Evolutionary conservation across 1,140 invertebrate genomes (phyloP).

Genomic region (Tribolium madens): DNA sequence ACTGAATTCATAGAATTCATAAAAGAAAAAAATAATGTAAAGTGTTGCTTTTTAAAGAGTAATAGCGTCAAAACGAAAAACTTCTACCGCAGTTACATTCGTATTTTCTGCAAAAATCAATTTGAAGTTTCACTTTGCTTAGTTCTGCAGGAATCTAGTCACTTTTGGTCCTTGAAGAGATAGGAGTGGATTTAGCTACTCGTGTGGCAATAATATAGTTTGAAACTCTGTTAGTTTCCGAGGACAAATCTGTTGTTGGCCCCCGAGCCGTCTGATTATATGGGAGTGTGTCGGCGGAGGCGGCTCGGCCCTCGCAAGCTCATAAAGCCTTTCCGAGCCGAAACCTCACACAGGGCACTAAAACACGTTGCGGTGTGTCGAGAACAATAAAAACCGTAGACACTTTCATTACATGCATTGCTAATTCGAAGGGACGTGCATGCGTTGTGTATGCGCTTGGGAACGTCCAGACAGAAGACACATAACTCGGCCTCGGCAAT

Average conservation of each 20-base stretch:
- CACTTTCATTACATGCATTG: slow-evolving; percentile 29
- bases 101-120: background rate
- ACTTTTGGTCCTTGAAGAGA: background rate
- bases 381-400: slow-evolving; percentile 27
- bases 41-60: no score
- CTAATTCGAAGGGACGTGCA: slow-evolving; percentile 21
- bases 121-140: background rate
- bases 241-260: background rate
- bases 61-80: no score
- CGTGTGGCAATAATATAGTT: background rate
- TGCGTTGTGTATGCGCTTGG: slow-evolving; percentile 37
- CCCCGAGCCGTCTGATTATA: background rate
- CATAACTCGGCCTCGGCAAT: slow-evolving; percentile 52
- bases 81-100: no score
- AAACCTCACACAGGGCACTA: slow-evolving; percentile 5
- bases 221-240: background rate
- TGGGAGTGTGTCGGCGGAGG: background rate
- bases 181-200: background rate
- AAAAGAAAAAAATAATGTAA: no score
- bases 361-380: slow-evolving; percentile 11
- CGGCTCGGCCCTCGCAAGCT: background rate
- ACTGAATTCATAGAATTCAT: no score
- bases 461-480: slow-evolving; percentile 52
- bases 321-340: background rate
- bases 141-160: background rate